phyloP scores from a whole-genome alignment of 2,797 vertebrate genomes.

The Anguilla anguilla region DNA sequence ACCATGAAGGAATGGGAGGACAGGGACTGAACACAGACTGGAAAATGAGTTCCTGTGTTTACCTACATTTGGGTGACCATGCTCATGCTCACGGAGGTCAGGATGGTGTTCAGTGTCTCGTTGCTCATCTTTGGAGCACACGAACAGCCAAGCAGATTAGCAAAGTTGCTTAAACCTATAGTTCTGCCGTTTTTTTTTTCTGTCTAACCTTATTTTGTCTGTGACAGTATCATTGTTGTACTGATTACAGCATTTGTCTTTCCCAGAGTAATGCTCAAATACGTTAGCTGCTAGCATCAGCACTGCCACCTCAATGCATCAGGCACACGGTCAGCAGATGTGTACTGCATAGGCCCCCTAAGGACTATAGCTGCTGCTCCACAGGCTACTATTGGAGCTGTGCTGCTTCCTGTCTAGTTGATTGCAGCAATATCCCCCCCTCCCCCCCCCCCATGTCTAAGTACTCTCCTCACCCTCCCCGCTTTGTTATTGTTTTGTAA shows the following conservation, averaged over 20 bases:
- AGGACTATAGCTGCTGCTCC: not conserved
- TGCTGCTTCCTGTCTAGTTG: constrained; percentile 24
- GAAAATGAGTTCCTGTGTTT: not conserved
- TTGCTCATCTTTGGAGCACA: not conserved
- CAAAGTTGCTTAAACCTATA: not conserved
- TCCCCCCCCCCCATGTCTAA: constrained; percentile 1
- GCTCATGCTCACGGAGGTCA: not conserved
- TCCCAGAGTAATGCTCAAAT: not conserved
- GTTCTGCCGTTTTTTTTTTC: not conserved
- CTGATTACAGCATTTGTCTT: not conserved
- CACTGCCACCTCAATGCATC: constrained; percentile 8
- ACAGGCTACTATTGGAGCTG: constrained; percentile 18
- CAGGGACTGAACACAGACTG: not conserved
- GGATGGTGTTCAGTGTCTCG: not conserved
- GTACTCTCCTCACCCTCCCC: constrained; percentile 23
- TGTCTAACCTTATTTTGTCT: not conserved
- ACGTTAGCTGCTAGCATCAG: not conserved
- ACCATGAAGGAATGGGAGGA: not conserved
- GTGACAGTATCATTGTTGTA: not conserved
- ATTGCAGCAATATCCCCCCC: constrained; percentile 18
- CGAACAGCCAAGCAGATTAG: not conserved
- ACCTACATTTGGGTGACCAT: not conserved
- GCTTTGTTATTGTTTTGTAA: constrained; percentile 5
- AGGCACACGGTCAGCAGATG: not conserved
- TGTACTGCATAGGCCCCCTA: not conserved